These are phyloP conservation scores for Peucedramus taeniatus DNA, from an alignment of 2,113 vertebrate genomes.

Conservation along the genomic window DNA sequence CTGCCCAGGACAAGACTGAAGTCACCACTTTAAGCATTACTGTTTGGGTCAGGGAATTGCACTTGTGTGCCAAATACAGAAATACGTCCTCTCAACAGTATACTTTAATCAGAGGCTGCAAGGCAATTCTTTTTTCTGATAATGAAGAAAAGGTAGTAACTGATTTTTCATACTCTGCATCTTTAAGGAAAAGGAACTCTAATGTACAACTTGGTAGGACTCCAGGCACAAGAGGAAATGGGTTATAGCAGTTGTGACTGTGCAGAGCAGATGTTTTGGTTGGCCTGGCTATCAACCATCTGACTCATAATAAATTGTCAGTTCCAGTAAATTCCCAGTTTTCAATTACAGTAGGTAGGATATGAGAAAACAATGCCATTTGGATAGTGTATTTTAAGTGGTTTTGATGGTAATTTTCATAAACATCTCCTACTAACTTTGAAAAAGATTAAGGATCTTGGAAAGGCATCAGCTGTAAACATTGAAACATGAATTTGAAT, in stretches of 20 bases:
- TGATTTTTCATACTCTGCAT: constrained; percentile 57
- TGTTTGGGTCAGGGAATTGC: background rate
- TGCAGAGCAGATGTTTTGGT: constrained; percentile 81
- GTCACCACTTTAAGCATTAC: rapidly evolving
- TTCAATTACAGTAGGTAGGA: constrained; percentile 80
- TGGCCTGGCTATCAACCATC: constrained; percentile 75
- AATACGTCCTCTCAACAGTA: background rate
- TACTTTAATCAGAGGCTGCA: background rate
- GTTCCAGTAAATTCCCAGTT: constrained; percentile 82
- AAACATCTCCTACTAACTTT: constrained; percentile 14
- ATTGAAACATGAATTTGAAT: constrained; percentile 13
- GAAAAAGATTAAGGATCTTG: constrained; percentile 13
- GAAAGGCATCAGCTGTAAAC: constrained; percentile 16
- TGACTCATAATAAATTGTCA: constrained; percentile 81
- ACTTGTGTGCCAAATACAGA: background rate
- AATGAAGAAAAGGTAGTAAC: background rate
- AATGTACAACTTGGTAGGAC: constrained; percentile 69
- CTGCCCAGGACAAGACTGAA: background rate
- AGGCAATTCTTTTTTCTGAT: background rate
- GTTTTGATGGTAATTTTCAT: constrained; percentile 53
- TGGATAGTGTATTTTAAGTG: constrained; percentile 65
- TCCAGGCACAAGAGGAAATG: constrained; percentile 78
- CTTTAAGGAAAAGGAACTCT: constrained; percentile 67
- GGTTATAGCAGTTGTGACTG: constrained; percentile 75
- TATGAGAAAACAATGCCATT: constrained; percentile 68